These are phyloP conservation scores for Hypomecis atomaria DNA, from an alignment of 2,888 invertebrate species.

Conservation along the genomic window DNA sequence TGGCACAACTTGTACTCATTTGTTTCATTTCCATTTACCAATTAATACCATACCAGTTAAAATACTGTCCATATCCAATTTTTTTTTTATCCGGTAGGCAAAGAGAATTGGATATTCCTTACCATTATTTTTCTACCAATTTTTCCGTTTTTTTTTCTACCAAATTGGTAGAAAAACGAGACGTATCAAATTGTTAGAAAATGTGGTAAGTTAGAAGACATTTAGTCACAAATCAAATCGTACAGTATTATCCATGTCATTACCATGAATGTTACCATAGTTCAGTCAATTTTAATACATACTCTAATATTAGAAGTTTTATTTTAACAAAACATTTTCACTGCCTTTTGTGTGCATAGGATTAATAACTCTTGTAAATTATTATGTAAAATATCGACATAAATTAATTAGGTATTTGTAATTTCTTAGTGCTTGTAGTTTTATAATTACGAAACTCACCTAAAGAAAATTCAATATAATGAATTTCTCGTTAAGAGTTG, in stretches of 20 bases:
- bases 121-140: background rate
- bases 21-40: background rate
- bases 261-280: slow-evolving; percentile 60
- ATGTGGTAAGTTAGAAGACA: background rate
- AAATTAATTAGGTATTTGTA: slow-evolving; percentile 49
- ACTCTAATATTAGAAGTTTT: slow-evolving; percentile 2
- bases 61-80: background rate
- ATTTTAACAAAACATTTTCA: slow-evolving; percentile 50
- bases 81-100: no score
- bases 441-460: slow-evolving; percentile 64
- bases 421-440: slow-evolving; percentile 53
- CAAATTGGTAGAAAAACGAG: background rate
- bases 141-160: background rate
- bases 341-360: slow-evolving; percentile 66
- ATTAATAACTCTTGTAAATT: slow-evolving; percentile 67
- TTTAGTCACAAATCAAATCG: slow-evolving; percentile 22
- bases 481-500: slow-evolving; percentile 53
- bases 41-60: background rate
- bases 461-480: slow-evolving; percentile 61
- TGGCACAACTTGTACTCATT: slow-evolving; percentile 29
- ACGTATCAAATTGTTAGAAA: background rate
- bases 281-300: slow-evolving; percentile 8
- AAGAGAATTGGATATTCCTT: no score
- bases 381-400: slow-evolving; percentile 73
- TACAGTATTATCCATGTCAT: slow-evolving; percentile 46